Conservation (phyloP, 1,140 invertebrate genomes). For the Agraylea sexmaculata region DNA sequence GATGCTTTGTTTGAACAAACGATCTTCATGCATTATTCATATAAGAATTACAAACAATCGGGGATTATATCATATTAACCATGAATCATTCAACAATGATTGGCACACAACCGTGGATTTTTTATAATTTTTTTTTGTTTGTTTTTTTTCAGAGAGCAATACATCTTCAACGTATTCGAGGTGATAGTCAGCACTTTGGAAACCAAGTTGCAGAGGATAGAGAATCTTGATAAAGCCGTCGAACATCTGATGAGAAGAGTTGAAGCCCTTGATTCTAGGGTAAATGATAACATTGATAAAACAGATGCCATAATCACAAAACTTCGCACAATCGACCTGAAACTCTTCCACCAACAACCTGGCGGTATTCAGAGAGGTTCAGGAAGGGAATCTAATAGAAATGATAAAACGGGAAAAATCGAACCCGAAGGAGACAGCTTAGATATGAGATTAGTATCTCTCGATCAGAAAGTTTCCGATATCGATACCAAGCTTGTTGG, state of each 20-base stretch:
- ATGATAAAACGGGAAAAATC: slow-evolving; percentile 20
- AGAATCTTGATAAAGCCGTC: slow-evolving; percentile 74
- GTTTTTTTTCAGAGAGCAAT: slow-evolving; percentile 62
- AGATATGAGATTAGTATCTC: slow-evolving; percentile 50
- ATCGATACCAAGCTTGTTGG: slow-evolving; percentile 67
- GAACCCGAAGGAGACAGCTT: slow-evolving; percentile 34
- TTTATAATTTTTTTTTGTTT: slow-evolving; percentile 9
- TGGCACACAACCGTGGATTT: too few relatives aligned
- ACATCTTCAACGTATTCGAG: slow-evolving; percentile 79
- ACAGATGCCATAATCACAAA: slow-evolving; percentile 69
- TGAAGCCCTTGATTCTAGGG: slow-evolving; percentile 63
- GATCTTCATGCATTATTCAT: too few relatives aligned
- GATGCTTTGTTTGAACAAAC: too few relatives aligned
- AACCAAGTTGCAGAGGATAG: slow-evolving; percentile 73
- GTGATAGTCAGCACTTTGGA: slow-evolving; percentile 77
- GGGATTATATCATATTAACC: too few relatives aligned
- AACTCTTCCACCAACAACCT: slow-evolving; percentile 46
- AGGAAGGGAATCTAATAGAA: slow-evolving; percentile 8
- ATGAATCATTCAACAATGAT: too few relatives aligned
- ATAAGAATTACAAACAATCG: too few relatives aligned
- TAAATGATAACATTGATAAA: slow-evolving; percentile 73
- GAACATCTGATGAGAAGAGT: slow-evolving; percentile 74
- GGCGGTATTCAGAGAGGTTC: slow-evolving; percentile 21
- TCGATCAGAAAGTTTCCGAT: slow-evolving; percentile 69
- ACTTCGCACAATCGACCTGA: slow-evolving; percentile 56